Percentiles rank a stretch among this genome's conserved stretches.
These are phyloP conservation scores for Leguminivora glycinivorella DNA, from an alignment of 1,140 invertebrate species.

Conservation along the genomic window DNA sequence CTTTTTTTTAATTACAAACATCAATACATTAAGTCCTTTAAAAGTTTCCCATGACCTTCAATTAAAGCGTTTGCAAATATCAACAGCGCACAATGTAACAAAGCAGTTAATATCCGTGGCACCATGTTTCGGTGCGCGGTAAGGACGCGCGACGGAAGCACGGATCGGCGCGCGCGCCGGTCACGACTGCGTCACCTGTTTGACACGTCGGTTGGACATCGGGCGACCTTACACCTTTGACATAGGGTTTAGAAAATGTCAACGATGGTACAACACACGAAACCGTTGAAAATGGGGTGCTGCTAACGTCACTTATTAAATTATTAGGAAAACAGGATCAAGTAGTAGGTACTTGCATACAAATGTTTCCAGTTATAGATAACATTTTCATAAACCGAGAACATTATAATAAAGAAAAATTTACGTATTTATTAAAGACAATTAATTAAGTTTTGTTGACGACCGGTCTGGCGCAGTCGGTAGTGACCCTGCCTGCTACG, in stretches of 20 bases:
- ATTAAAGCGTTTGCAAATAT: constrained; percentile 5
- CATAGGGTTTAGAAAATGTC: too few species aligned
- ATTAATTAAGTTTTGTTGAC: too few species aligned
- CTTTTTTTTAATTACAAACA: too few species aligned
- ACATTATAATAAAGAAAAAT: too few species aligned
- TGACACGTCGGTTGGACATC: neutral
- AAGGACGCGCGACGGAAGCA: constrained; percentile 21
- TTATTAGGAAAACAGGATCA: neutral
- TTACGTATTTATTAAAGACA: too few species aligned
- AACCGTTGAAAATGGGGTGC: neutral
- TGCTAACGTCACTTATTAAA: neutral
- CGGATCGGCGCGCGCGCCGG: constrained; percentile 18
- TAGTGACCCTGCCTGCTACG: too few species aligned
- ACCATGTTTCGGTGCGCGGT: constrained; percentile 5
- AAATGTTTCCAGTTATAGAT: too few species aligned
- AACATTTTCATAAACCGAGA: too few species aligned
- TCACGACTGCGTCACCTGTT: neutral
- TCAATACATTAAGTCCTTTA: neutral
- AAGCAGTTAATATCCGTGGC: constrained; percentile 17
- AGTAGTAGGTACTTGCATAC: too few species aligned
- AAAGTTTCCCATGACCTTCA: neutral
- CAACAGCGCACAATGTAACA: constrained; percentile 7
- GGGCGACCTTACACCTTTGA: neutral
- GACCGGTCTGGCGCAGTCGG: too few species aligned
- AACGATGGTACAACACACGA: neutral